Evolutionary conservation across 1,140 invertebrate species (phyloP).

Genomic region (Cherax quadricarinatus): DNA sequence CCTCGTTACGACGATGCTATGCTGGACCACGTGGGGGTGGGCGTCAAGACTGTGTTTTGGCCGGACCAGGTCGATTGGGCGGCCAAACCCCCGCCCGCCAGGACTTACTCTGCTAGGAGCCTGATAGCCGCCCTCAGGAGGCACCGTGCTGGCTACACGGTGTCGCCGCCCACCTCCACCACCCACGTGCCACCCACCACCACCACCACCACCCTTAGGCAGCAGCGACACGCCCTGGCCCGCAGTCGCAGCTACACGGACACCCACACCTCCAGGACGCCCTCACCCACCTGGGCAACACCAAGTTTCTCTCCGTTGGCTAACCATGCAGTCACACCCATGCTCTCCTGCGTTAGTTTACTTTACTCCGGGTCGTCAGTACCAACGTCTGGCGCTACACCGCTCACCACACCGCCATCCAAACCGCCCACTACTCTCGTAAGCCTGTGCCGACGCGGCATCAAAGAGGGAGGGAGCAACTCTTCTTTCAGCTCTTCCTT

Average conservation of each 20-base stretch:
- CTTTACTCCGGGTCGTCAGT: not conserved
- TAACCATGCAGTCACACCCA: not conserved
- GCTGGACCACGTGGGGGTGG: constrained; percentile 43
- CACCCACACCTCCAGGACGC: constrained; percentile 12
- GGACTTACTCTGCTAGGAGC: constrained; percentile 1
- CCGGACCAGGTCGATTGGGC: constrained; percentile 37
- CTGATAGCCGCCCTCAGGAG: constrained; percentile 46
- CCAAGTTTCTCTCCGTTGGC: not conserved
- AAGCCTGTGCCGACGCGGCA: not conserved
- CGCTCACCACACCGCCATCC: constrained; percentile 11
- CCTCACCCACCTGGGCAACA: constrained; percentile 30
- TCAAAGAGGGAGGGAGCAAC: too few species aligned
- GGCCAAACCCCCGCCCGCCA: not conserved
- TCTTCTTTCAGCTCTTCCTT: too few species aligned
- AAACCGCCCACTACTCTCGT: constrained; percentile 23
- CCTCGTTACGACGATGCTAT: constrained; percentile 58
- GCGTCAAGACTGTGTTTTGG: constrained; percentile 54
- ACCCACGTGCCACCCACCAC: constrained; percentile 1
- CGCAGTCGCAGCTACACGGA: constrained; percentile 51
- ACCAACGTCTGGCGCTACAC: not conserved
- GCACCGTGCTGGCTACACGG: constrained; percentile 47
- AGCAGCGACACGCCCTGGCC: not conserved
- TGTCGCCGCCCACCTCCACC: constrained; percentile 18
- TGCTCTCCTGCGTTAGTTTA: not conserved
- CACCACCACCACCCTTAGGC: not conserved